phyloP scores from a whole-genome alignment of 1,140 invertebrate genomes.

The Rhynchophorus ferrugineus region DNA sequence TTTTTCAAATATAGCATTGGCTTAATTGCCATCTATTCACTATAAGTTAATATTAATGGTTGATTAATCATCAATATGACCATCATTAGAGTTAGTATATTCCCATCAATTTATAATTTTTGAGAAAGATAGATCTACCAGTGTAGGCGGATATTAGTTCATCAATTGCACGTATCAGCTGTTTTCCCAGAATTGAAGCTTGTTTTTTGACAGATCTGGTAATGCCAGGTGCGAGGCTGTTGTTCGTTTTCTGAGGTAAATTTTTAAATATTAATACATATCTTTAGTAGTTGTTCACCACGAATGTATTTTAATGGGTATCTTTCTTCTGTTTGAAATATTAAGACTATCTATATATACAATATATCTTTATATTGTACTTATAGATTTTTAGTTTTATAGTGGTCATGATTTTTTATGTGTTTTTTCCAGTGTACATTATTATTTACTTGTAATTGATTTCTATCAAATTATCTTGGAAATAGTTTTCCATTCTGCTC shows the following conservation, averaged over 20 bases:
- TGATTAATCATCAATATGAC: too few relatives aligned
- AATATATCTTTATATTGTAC: not conserved
- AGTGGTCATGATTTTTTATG: not conserved
- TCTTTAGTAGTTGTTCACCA: not conserved
- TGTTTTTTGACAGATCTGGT: slow-evolving; percentile 17
- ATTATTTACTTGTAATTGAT: not conserved
- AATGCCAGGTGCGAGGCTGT: slow-evolving; percentile 11
- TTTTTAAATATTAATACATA: slow-evolving; percentile 3
- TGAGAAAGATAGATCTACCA: not conserved
- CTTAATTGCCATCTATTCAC: too few relatives aligned
- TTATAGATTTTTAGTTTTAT: not conserved
- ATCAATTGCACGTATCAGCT: too few relatives aligned
- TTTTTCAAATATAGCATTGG: too few relatives aligned
- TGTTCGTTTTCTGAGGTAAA: slow-evolving; percentile 11
- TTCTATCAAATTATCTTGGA: too few relatives aligned
- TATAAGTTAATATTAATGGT: too few relatives aligned
- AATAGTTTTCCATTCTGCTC: too few relatives aligned
- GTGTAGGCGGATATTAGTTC: not conserved
- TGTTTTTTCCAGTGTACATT: not conserved
- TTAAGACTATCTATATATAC: not conserved
- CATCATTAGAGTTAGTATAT: too few relatives aligned
- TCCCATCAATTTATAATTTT: too few relatives aligned
- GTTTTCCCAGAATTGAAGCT: slow-evolving; percentile 12
- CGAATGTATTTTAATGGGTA: too few relatives aligned
- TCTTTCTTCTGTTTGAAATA: too few relatives aligned